These are phyloP conservation scores for Protomyctophum bolini DNA, from an alignment of 2,113 vertebrate genomes.

Conservation along the genomic window DNA sequence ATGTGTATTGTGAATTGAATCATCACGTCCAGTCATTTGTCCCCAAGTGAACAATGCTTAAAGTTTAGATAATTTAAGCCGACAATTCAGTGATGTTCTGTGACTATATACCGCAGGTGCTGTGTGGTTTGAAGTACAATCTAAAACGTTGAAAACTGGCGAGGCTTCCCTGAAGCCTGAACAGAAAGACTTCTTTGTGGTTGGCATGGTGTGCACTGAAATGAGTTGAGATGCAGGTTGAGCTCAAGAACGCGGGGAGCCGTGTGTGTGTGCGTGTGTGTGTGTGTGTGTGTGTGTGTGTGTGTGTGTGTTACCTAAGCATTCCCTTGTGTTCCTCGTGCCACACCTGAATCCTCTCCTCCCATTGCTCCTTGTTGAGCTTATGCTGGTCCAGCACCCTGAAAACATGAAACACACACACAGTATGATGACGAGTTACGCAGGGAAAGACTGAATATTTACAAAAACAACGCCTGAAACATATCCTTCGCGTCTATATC, in stretches of 20 bases:
- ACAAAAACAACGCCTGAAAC: background rate
- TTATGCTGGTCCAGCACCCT: conserved; percentile 98
- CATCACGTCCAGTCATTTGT: too few relatives aligned
- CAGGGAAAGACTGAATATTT: background rate
- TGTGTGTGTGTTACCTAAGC: conserved; percentile 84
- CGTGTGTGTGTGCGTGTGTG: conserved; percentile 6
- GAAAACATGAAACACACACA: conserved; percentile 35
- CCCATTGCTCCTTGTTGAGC: conserved; percentile 98
- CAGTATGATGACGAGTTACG: background rate
- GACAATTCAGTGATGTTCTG: too few relatives aligned
- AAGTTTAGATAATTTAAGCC: too few relatives aligned
- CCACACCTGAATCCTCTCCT: conserved; percentile 98
- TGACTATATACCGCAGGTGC: too few relatives aligned
- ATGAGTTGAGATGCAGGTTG: too few relatives aligned
- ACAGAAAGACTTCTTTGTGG: too few relatives aligned
- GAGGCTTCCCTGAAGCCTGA: background rate
- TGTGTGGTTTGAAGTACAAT: background rate
- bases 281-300: conserved; percentile 9
- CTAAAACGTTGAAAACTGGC: background rate
- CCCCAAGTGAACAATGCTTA: too few relatives aligned
- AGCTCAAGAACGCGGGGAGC: too few relatives aligned
- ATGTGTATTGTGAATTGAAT: too few relatives aligned
- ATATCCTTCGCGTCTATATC: too few relatives aligned
- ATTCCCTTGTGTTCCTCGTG: conserved; percentile 97
- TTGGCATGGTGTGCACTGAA: too few relatives aligned